phyloP scores from a whole-genome alignment of 2,797 vertebrate genomes.

The Distichodus sexfasciatus region DNA sequence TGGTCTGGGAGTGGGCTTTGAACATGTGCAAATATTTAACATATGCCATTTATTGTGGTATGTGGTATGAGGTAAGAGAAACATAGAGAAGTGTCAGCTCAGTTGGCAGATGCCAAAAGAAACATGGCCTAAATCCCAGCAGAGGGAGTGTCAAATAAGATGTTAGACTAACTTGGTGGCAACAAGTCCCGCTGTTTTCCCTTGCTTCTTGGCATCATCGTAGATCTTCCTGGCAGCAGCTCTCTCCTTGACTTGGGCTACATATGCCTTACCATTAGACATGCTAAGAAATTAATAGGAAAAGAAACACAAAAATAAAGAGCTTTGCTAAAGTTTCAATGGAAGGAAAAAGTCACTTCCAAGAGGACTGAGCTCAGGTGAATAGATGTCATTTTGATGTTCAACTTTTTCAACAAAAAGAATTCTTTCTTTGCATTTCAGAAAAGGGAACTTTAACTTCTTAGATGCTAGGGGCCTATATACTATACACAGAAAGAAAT shows the following conservation, averaged over 20 bases:
- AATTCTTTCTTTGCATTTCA: too few species aligned
- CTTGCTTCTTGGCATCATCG: conserved; percentile 78
- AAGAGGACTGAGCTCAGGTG: too few species aligned
- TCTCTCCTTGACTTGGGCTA: conserved; percentile 83
- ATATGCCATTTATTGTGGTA: not conserved
- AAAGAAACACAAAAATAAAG: not conserved
- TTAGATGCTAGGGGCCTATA: too few species aligned
- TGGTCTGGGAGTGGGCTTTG: not conserved
- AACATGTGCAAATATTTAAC: not conserved
- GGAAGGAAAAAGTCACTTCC: too few species aligned
- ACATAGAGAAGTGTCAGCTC: conserved; percentile 17
- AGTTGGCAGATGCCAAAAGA: conserved; percentile 27
- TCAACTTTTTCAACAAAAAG: too few species aligned
- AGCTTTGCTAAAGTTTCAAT: conserved; percentile 24
- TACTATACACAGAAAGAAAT: too few species aligned
- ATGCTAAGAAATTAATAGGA: conserved; percentile 62
- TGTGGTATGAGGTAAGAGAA: conserved; percentile 5
- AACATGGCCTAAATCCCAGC: conserved; percentile 27
- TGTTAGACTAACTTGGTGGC: conserved; percentile 77
- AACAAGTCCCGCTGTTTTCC: conserved; percentile 81
- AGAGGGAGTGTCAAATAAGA: conserved; percentile 31
- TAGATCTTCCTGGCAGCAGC: conserved; percentile 83
- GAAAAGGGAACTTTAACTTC: too few species aligned
- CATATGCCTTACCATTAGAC: conserved; percentile 74
- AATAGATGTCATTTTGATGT: too few species aligned